These are phyloP conservation scores for Automeris io DNA, from an alignment of 2,888 invertebrate species.

Conservation along the genomic window DNA sequence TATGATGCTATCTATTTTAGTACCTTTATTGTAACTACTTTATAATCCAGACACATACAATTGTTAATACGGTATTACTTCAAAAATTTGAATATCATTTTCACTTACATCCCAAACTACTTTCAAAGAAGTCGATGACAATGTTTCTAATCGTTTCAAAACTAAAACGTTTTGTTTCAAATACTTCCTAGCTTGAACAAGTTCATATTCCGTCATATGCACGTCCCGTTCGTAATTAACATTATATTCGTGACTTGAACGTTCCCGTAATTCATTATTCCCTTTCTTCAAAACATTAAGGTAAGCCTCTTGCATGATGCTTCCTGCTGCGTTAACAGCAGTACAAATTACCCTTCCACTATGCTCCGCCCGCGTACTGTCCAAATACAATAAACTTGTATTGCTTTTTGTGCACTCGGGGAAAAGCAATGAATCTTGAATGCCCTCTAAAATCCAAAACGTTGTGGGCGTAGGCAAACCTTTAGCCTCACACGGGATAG, in stretches of 20 bases:
- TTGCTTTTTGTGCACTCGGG: slow-evolving; percentile 72
- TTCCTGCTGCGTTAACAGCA: slow-evolving; percentile 70
- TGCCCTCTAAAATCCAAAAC: slow-evolving; percentile 97
- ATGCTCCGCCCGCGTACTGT: slow-evolving; percentile 60
- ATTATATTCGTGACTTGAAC: slow-evolving; percentile 43
- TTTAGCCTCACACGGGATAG: slow-evolving; percentile 93
- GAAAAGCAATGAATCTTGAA: slow-evolving; percentile 80
- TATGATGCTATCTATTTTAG: too few species aligned
- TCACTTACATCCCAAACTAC: slow-evolving; percentile 88
- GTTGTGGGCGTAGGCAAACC: slow-evolving; percentile 96
- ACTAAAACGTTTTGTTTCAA: slow-evolving; percentile 89
- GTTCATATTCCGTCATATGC: slow-evolving; percentile 83
- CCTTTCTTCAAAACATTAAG: slow-evolving; percentile 64
- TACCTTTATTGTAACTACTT: too few species aligned
- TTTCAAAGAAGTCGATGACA: slow-evolving; percentile 86
- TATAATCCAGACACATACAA: too few species aligned
- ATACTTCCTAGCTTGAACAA: slow-evolving; percentile 86
- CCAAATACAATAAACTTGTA: slow-evolving; percentile 66
- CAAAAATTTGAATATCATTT: slow-evolving; percentile 4
- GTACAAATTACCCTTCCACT: slow-evolving; percentile 70
- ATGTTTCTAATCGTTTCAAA: slow-evolving; percentile 79
- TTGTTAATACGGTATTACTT: neutral
- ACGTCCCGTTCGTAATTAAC: slow-evolving; percentile 53
- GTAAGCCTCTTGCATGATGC: slow-evolving; percentile 71
- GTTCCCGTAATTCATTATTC: slow-evolving; percentile 54